These are phyloP conservation scores for Panagrolaimus sp. DNA, from an alignment of 1,140 invertebrate genomes.

Conservation along the genomic window DNA sequence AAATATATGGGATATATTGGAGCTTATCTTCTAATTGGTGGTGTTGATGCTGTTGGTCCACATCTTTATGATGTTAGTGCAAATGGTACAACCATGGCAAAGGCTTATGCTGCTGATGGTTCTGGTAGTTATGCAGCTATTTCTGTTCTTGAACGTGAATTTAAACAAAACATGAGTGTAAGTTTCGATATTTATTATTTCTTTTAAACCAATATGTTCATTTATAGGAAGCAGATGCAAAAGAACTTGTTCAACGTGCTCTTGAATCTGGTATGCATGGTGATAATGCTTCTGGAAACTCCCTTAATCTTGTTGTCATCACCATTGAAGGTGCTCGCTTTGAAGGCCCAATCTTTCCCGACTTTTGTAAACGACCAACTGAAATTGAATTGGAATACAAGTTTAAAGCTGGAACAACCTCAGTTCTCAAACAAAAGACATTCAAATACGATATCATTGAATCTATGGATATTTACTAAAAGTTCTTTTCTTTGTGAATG, in stretches of 20 bases:
- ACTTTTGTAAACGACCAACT: conserved; percentile 50
- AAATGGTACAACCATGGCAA: conserved; percentile 83
- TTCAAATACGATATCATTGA: conserved; percentile 56
- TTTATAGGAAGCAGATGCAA: conserved; percentile 78
- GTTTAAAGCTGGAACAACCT: conserved; percentile 50
- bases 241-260: conserved; percentile 80
- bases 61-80: conserved; percentile 86
- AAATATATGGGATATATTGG: conserved; percentile 79
- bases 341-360: conserved; percentile 68
- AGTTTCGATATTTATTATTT: conserved; percentile 42
- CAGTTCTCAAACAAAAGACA: conserved; percentile 52
- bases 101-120: conserved; percentile 76
- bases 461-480: conserved; percentile 44
- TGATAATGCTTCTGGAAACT: conserved; percentile 90
- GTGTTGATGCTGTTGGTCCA: conserved; percentile 77
- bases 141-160: conserved; percentile 84
- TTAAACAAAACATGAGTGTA: conserved; percentile 75
- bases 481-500: too few relatives aligned
- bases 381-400: conserved; percentile 49
- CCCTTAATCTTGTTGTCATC: conserved; percentile 89
- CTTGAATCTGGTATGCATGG: conserved; percentile 93
- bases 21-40: conserved; percentile 87
- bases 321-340: conserved; percentile 70
- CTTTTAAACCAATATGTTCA: not conserved
- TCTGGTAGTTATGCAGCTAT: conserved; percentile 93